Conservation (phyloP, 2,888 invertebrate genomes). For the Drosophila neutralis region DNA sequence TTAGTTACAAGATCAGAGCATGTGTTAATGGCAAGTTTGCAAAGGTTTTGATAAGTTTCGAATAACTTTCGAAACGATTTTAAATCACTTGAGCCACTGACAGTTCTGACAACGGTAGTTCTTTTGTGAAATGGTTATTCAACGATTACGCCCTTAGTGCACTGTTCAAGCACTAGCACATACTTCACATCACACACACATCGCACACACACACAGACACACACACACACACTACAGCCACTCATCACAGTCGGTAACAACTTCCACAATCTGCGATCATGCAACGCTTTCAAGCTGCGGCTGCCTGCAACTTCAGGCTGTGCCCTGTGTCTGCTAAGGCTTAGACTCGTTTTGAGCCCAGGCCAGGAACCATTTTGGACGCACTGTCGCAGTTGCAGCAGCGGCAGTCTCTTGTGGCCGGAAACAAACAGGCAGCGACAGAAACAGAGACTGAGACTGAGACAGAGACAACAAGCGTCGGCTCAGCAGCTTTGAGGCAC, state of each 20-base stretch:
- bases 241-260: slow-evolving; percentile 14
- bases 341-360: slow-evolving; percentile 7
- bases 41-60: background rate
- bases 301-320: slow-evolving; percentile 15
- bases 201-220: background rate
- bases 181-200: background rate
- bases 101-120: too few species aligned
- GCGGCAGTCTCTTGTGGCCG: slow-evolving; percentile 37
- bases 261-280: slow-evolving; percentile 41
- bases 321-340: slow-evolving; percentile 7
- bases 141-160: slow-evolving; percentile 30
- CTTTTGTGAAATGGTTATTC: slow-evolving; percentile 14
- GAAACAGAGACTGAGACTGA: background rate
- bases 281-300: slow-evolving; percentile 27
- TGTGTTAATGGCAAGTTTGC: background rate
- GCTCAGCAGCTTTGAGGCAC: slow-evolving; percentile 26
- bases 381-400: slow-evolving; percentile 21
- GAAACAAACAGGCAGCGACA: slow-evolving; percentile 37
- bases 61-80: background rate
- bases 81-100: background rate
- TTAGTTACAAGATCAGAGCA: background rate
- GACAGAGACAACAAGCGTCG: slow-evolving; percentile 9
- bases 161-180: slow-evolving; percentile 13
- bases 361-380: slow-evolving; percentile 6
- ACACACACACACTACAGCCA: background rate